These are phyloP conservation scores for Nanorana parkeri DNA, from an alignment of 2,113 vertebrate genomes.

Conservation along the genomic window DNA sequence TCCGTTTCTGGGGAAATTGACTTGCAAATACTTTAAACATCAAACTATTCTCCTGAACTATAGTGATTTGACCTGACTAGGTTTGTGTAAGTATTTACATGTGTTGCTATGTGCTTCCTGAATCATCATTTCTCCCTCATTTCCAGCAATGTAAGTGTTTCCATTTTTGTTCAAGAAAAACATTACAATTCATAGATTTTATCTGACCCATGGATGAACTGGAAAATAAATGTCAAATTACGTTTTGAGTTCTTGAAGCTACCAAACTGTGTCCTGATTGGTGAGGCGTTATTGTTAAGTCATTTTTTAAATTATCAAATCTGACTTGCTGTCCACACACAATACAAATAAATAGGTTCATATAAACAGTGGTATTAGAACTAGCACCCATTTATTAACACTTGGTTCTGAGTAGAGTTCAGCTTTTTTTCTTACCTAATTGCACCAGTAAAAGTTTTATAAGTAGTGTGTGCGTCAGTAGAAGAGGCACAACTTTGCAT, in stretches of 20 bases:
- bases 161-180: conserved; percentile 18
- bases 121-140: conserved; percentile 31
- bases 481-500: too few species aligned
- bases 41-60: conserved; percentile 21
- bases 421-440: too few species aligned
- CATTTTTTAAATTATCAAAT: too few species aligned
- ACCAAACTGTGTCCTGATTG: background rate
- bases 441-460: too few species aligned
- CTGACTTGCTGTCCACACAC: too few species aligned
- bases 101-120: conserved; percentile 26
- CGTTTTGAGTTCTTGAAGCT: background rate
- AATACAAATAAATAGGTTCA: too few species aligned
- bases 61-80: conserved; percentile 42
- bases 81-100: conserved; percentile 20
- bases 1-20: conserved; percentile 30
- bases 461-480: too few species aligned
- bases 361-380: too few species aligned
- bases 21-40: conserved; percentile 37
- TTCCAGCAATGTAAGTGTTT: conserved; percentile 24
- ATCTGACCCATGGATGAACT: conserved; percentile 2
- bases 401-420: too few species aligned
- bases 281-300: background rate
- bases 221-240: conserved; percentile 17
- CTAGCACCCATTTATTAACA: too few species aligned
- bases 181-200: conserved; percentile 26